A percentile compares a stretch with the other conserved stretches of the same genome.
Evolutionary conservation across 2,797 vertebrate species (phyloP).

Genomic region (Sebastes diploproa): DNA sequence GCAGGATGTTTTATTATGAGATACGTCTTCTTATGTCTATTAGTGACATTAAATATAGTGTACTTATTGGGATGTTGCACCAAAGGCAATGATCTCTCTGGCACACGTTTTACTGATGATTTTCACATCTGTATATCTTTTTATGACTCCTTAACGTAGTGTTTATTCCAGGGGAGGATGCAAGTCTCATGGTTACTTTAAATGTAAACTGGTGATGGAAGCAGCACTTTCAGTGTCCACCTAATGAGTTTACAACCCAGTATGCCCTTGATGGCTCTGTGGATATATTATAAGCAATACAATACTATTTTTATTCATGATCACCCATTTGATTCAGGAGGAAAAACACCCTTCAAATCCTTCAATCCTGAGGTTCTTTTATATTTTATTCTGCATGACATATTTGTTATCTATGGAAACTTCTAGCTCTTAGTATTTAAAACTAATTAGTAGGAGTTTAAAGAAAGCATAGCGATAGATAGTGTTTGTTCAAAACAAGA

Average conservation of each 20-base stretch:
- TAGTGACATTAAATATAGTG: background rate
- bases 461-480: background rate
- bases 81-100: background rate
- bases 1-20: background rate
- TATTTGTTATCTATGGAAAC: background rate
- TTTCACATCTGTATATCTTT: background rate
- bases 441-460: background rate
- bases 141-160: background rate
- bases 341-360: background rate
- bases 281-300: background rate
- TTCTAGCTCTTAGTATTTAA: background rate
- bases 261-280: background rate
- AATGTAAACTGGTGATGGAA: background rate
- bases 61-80: background rate
- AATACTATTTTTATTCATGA: background rate
- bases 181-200: background rate
- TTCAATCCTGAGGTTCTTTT: background rate
- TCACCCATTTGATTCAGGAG: background rate
- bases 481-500: background rate
- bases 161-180: background rate
- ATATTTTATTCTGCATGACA: background rate
- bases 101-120: background rate
- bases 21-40: background rate
- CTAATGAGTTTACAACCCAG: background rate
- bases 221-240: background rate